Evolutionary conservation across 1,140 invertebrate species (phyloP), one percentile per base, ranked within the genome.

Genomic region (Maniola jurtina): DNA sequence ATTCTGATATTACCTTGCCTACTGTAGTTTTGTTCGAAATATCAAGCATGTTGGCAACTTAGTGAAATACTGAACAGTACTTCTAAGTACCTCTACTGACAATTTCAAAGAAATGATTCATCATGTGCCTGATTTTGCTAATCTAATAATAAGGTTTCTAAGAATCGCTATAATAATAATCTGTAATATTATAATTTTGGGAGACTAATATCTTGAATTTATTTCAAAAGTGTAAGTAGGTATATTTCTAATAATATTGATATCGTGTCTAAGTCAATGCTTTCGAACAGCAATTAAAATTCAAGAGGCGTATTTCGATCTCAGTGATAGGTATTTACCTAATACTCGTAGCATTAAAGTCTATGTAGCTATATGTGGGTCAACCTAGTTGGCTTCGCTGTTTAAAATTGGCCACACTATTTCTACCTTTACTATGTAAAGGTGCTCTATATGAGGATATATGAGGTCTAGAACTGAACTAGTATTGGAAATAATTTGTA

Each of bases 281-380:
- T 34, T 55, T 55, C n/a, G 75, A 76, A 76, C 70, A 70, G 71
- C 69, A 72, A 81, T 81, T 83, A 77, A 80, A 79, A 80, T 78
- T 81, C 70, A 77, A 81, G 70, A 68, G 71, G 58, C 68, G 67
- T 72, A 75, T 80, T 79, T 79, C 68, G 71, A 55, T 55, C 52
- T 55, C 10, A 8, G 52, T 25, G 25, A 55, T 55, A 55, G 52
- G 74, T 72, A 68, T 73, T 64, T n/a, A n/a, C n/a, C 58, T 64
- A 61, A n/a, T n/a, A n/a, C n/a, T n/a, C n/a, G n/a, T 61, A 34
- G 50, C 47, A 61, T 61, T 74, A 77, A 36, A 61, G 52, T 34
- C 56, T 56, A 66, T 68, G 33, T 55, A 55, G 52, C 64, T 79
- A 73, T 69, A 80, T 81, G 71, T 86, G 70, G 77, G 79, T 83